Evolutionary conservation across 2,888 invertebrate genomes (phyloP).

Genomic region (Malachius bipustulatus): DNA sequence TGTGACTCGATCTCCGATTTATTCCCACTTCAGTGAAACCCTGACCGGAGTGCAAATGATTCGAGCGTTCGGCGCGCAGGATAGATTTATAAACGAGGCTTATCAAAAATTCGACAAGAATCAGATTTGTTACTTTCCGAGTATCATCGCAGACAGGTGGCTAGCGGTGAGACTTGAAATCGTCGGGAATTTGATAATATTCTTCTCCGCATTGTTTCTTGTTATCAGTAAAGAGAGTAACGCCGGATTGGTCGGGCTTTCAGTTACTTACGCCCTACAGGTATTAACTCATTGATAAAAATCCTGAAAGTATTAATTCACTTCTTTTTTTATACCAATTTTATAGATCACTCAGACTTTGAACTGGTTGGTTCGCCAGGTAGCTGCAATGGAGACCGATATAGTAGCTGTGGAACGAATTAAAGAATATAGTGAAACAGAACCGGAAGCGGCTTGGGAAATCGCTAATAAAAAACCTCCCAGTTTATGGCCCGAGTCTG

Average conservation of each 20-base stretch:
- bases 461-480: conserved; percentile 46
- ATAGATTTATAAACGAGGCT: conserved; percentile 43
- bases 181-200: conserved; percentile 44
- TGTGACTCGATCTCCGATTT: conserved; percentile 43
- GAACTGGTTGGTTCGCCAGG: conserved; percentile 94
- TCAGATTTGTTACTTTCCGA: conserved; percentile 42
- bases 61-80: conserved; percentile 37
- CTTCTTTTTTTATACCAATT: conserved; percentile 9
- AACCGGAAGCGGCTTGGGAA: conserved; percentile 74
- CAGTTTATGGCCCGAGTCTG: conserved; percentile 70
- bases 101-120: conserved; percentile 42
- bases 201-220: conserved; percentile 46
- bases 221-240: conserved; percentile 33
- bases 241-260: conserved; percentile 41
- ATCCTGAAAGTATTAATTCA: too few relatives aligned
- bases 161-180: conserved; percentile 37
- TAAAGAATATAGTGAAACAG: conserved; percentile 85
- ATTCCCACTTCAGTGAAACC: conserved; percentile 44
- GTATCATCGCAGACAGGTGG: conserved; percentile 40
- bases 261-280: conserved; percentile 38
- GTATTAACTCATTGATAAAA: too few relatives aligned
- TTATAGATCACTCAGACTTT: conserved; percentile 87
- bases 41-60: conserved; percentile 35
- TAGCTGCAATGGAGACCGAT: conserved; percentile 93
- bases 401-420: conserved; percentile 95